A percentile compares a stretch with the other conserved stretches of the same genome.
Evolutionary conservation across 2,888 invertebrate genomes (phyloP).

Genomic region (Pandemis cinnamomeana): DNA sequence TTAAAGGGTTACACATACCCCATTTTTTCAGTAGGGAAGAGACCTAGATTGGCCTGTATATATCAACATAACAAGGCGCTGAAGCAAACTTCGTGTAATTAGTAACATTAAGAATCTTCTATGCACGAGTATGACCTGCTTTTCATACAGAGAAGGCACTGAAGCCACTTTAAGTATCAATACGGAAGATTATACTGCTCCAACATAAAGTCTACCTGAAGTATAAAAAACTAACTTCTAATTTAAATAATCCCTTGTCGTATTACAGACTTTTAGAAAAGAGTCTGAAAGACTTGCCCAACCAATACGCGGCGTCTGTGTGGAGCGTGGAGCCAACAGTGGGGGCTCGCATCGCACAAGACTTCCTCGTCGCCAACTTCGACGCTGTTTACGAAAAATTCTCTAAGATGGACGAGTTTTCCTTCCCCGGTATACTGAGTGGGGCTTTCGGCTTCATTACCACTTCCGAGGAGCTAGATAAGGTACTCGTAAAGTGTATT

Average conservation of each 20-base stretch:
- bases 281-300: slow-evolving; percentile 69
- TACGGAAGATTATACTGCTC: too few relatives aligned
- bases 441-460: slow-evolving; percentile 72
- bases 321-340: slow-evolving; percentile 71
- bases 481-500: slow-evolving; percentile 53
- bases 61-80: not conserved
- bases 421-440: slow-evolving; percentile 66
- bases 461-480: slow-evolving; percentile 62
- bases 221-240: too few relatives aligned
- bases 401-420: slow-evolving; percentile 70
- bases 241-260: not conserved
- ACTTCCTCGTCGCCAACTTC: slow-evolving; percentile 90
- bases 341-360: slow-evolving; percentile 88
- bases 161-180: too few relatives aligned
- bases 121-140: too few relatives aligned
- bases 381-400: slow-evolving; percentile 77
- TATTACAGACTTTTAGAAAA: slow-evolving; percentile 69
- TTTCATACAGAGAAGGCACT: too few relatives aligned
- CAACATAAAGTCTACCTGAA: too few relatives aligned
- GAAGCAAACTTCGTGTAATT: too few relatives aligned
- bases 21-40: not conserved
- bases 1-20: too few relatives aligned
- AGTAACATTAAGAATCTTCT: too few relatives aligned
- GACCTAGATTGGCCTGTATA: not conserved
- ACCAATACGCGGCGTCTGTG: slow-evolving; percentile 69